A percentile compares a stretch with the other conserved stretches of the same genome.
Conservation (phyloP, 1,140 invertebrate genomes). For the Helicoverpa armigera region DNA sequence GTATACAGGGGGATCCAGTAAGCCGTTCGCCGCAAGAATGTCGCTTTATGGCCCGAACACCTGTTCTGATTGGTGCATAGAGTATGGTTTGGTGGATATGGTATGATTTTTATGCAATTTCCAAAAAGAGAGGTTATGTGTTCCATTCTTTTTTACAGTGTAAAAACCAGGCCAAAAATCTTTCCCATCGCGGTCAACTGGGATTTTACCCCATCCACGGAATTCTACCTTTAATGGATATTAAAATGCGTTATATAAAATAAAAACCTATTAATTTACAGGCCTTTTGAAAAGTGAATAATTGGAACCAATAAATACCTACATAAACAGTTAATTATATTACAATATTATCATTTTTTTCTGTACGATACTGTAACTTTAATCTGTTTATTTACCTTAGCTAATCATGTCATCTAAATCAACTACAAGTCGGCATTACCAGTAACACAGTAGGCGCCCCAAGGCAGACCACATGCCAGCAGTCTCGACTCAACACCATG, state of each 20-base stretch:
- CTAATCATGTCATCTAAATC: slow-evolving; percentile 9
- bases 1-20: slow-evolving; percentile 11
- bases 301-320: no score
- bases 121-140: neutral
- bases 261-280: no score
- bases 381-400: neutral
- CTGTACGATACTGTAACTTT: no score
- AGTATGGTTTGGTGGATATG: neutral
- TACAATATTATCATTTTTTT: no score
- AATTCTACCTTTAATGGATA: no score
- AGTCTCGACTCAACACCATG: slow-evolving; percentile 3
- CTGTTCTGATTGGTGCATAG: neutral
- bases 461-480: slow-evolving; percentile 37
- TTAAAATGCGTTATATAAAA: no score
- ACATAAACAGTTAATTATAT: no score
- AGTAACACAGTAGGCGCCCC: neutral
- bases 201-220: no score
- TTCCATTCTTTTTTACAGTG: no score
- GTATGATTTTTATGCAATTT: neutral
- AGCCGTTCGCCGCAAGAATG: slow-evolving; percentile 22
- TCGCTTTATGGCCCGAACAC: slow-evolving; percentile 26
- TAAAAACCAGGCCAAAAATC: no score
- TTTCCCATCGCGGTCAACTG: no score
- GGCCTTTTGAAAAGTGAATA: no score
- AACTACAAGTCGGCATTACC: neutral